Conservation (phyloP, 2,113 vertebrate species). For the Lagenorhynchus albirostris region DNA sequence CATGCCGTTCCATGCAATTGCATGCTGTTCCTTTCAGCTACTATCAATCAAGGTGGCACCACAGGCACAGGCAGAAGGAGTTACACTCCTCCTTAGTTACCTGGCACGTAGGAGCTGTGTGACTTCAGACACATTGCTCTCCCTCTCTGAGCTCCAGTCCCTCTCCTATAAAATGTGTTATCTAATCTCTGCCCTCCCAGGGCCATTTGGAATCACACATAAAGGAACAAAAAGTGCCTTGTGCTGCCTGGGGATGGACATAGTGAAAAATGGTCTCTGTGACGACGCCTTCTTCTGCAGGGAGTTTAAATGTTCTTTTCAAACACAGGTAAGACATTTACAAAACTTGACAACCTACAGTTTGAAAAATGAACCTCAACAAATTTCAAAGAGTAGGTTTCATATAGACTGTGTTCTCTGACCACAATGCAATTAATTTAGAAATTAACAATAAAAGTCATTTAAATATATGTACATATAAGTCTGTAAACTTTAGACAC, state of each 20-base stretch:
- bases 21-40: background rate
- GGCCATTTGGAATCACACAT: accelerated
- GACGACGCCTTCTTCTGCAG: accelerated
- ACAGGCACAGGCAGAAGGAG: background rate
- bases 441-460: background rate
- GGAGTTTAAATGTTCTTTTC: background rate
- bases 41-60: accelerated
- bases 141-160: background rate
- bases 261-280: background rate
- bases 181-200: too few relatives aligned
- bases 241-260: background rate
- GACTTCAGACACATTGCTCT: background rate
- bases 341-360: too few relatives aligned
- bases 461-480: background rate
- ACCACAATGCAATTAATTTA: background rate
- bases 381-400: background rate
- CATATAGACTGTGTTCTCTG: accelerated
- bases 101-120: accelerated
- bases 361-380: background rate
- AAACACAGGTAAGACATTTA: too few relatives aligned
- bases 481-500: background rate
- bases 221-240: too few relatives aligned
- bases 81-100: background rate
- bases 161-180: accelerated
- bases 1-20: accelerated